These are phyloP conservation scores for Tetragnatha versicolor DNA, from an alignment of 1,140 invertebrate species.

Conservation along the genomic window DNA sequence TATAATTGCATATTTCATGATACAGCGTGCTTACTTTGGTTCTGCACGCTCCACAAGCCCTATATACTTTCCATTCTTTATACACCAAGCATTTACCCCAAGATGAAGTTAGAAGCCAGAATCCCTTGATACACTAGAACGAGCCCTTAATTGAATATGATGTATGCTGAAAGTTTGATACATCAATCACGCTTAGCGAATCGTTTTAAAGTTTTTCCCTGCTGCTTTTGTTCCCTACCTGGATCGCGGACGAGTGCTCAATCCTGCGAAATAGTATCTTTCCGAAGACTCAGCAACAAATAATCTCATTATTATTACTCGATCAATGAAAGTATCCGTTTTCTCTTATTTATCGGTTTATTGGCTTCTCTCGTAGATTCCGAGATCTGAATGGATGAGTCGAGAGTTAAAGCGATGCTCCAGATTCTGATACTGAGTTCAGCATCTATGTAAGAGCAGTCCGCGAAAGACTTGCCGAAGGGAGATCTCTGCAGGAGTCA, in stretches of 20 bases:
- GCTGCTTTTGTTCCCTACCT: neutral
- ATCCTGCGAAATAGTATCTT: constrained; percentile 41
- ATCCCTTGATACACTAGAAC: too few relatives aligned
- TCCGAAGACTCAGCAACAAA: constrained; percentile 44
- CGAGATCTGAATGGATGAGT: constrained; percentile 33
- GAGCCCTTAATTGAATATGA: neutral
- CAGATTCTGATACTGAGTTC: constrained; percentile 22
- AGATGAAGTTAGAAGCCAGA: too few relatives aligned
- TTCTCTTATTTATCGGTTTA: constrained; percentile 53
- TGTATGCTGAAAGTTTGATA: neutral
- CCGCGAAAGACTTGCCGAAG: constrained; percentile 11
- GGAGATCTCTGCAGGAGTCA: neutral
- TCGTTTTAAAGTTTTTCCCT: too few relatives aligned
- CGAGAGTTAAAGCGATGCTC: constrained; percentile 17
- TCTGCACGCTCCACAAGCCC: too few relatives aligned
- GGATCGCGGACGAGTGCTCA: constrained; percentile 9
- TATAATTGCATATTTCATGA: too few relatives aligned
- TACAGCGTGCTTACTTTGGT: too few relatives aligned
- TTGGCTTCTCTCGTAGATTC: constrained; percentile 32
- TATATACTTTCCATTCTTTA: too few relatives aligned
- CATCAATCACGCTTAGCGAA: too few relatives aligned
- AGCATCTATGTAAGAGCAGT: neutral
- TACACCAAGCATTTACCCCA: too few relatives aligned
- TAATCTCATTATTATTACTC: constrained; percentile 50
- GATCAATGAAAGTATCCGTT: constrained; percentile 47